Evolutionary conservation across 2,113 vertebrate genomes (phyloP).

Genomic region (Podarcis raffonei): DNA sequence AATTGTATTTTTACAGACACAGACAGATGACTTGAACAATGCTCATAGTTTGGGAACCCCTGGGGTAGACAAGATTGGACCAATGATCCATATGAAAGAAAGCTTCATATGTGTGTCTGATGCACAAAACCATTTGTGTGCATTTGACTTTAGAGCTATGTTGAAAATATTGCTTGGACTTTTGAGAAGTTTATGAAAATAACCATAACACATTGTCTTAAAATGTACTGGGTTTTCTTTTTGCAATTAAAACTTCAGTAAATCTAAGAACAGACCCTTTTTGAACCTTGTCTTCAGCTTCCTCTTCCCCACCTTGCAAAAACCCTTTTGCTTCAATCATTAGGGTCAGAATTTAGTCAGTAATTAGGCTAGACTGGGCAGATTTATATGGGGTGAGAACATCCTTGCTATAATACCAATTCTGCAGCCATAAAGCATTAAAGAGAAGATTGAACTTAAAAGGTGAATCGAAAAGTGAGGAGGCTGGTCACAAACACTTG

Average conservation of each 20-base stretch:
- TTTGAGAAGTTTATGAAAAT: not conserved
- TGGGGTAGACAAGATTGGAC: not conserved
- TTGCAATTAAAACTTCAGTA: not conserved
- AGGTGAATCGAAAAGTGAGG: not conserved
- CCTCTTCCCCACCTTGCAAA: not conserved
- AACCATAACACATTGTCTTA: too few species aligned
- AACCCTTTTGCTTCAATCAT: not conserved
- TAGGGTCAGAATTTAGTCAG: not conserved
- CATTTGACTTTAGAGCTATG: too few species aligned
- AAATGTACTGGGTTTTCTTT: not conserved
- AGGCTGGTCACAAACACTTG: not conserved
- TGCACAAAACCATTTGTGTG: too few species aligned
- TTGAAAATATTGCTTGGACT: too few species aligned
- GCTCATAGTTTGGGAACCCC: too few species aligned
- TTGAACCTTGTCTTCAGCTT: too few species aligned
- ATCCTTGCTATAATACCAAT: not conserved
- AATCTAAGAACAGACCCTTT: not conserved
- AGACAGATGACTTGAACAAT: too few species aligned
- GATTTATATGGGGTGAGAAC: not conserved
- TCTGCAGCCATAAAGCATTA: not conserved
- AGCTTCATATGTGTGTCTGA: too few species aligned
- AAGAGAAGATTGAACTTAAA: not conserved
- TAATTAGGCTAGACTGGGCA: not conserved
- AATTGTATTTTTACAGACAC: too few species aligned
- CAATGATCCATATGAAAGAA: too few species aligned